Evolutionary conservation across 2,888 invertebrate species (phyloP).

Genomic region (Acronicta psi): DNA sequence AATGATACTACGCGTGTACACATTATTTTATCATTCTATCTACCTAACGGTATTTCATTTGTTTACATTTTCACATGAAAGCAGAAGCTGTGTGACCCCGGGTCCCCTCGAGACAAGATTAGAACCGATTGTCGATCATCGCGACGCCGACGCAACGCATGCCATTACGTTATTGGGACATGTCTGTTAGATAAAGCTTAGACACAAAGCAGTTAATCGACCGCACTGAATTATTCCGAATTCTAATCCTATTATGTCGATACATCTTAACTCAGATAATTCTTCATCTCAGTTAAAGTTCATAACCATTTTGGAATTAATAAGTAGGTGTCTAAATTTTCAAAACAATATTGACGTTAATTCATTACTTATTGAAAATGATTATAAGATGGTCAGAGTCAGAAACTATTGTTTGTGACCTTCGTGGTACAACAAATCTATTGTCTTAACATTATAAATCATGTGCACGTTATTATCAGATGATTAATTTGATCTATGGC

Average conservation of each 20-base stretch:
- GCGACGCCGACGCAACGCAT: conserved; percentile 3
- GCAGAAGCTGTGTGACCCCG: conserved; percentile 48
- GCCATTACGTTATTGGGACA: conserved; percentile 21
- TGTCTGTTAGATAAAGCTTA: conserved; percentile 27
- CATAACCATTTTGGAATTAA: no score
- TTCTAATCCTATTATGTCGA: not conserved
- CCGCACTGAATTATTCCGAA: not conserved
- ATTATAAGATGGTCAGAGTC: conserved; percentile 25
- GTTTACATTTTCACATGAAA: conserved; percentile 58
- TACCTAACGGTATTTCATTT: conserved; percentile 47
- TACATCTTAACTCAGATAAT: no score
- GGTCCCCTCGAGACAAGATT: conserved; percentile 50
- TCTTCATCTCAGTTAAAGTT: no score
- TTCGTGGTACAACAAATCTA: conserved; percentile 52
- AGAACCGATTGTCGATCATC: conserved; percentile 21
- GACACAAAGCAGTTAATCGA: conserved; percentile 24
- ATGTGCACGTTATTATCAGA: conserved; percentile 50
- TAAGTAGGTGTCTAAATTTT: no score
- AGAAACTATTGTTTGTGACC: conserved; percentile 46
- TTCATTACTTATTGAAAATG: conserved; percentile 11
- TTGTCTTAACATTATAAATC: conserved; percentile 53
- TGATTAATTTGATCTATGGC: conserved; percentile 60
- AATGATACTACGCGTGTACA: conserved; percentile 61
- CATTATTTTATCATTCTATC: conserved; percentile 67
- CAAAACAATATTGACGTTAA: no score